Evolutionary conservation across 2,113 vertebrate species (phyloP), one percentile per base, ranked within the genome.

Genomic region (Sakesphorus luctuosus): DNA sequence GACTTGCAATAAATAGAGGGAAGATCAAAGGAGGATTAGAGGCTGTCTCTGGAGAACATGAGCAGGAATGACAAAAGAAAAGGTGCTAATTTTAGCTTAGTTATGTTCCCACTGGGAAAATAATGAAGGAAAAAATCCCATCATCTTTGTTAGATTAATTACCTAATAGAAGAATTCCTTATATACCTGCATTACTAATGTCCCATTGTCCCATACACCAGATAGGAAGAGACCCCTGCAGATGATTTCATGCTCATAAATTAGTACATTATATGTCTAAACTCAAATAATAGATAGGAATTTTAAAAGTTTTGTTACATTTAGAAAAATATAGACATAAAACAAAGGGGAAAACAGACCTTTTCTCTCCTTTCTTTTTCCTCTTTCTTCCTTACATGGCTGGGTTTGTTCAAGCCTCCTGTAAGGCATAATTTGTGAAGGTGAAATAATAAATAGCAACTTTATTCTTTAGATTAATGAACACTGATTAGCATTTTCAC

Each of bases 21-120:
- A 76, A 95, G 81, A 96, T 96, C 84, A 95, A 96, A 96, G 87
- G 61, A 66, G 74, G 49, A 84, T 94, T 94, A 89, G 44, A 79
- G 46, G 6, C 53, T 86, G 46, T 13, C 81, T 91, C 80, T 91
- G 91, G 84, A 58, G 28, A 87, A 61, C 46, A 95, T 31, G 4
- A 76, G 5, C 44, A 91, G 16, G 9, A 92, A 89, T 61, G 19
- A 89, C 74, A 91, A 89, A 87, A 93, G 25, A 18, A 68, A 84
- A 89, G 7, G 28, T 1, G 1, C 9, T 35, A 36, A n/a, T 65
- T 28, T 65, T 84, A 68, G 35, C 23, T 89, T 58, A 71, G 67
- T 63, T 93, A 24, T n/a, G 16, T 66, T 92, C 36, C 52, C 25
- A 82, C 23, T 2, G 8, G 23, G 40, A 93, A 97, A 93, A 93